These are phyloP conservation scores for Egretta garzetta DNA, from an alignment of 2,113 vertebrate species.

Conservation along the genomic window DNA sequence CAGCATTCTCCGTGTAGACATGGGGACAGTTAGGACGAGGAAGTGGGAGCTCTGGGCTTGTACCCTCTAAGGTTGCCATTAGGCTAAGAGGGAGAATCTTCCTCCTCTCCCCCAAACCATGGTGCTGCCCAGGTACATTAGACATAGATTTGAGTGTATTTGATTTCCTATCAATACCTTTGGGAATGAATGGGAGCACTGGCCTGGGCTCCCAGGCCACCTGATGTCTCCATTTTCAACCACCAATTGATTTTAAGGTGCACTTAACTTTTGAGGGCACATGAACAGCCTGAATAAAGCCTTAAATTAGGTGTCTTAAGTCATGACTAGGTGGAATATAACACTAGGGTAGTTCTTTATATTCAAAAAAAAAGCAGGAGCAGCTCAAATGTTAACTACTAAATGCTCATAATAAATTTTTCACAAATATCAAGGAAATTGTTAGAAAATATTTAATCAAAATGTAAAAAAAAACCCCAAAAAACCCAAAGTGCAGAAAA, in stretches of 20 bases:
- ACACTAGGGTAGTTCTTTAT: not conserved
- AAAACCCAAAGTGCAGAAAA: not conserved
- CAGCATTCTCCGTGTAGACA: fast-evolving
- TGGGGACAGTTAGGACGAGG: not conserved
- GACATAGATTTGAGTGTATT: not conserved
- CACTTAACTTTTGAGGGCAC: not conserved
- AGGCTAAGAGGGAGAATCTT: not conserved
- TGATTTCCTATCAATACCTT: not conserved
- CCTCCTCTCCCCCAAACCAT: not conserved
- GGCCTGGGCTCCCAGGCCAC: not conserved
- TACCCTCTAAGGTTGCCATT: not conserved
- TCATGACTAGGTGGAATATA: not conserved
- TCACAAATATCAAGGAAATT: not conserved
- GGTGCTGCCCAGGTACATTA: not conserved
- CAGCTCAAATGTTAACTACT: not conserved
- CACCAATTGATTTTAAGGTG: not conserved
- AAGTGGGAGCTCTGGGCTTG: not conserved
- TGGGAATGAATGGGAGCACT: not conserved
- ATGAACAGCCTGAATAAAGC: not conserved
- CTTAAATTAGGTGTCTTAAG: not conserved
- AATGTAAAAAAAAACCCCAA: not conserved
- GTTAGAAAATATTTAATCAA: not conserved
- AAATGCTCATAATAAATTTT: not conserved
- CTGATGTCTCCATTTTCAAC: not conserved
- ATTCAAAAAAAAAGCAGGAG: not conserved